Conservation (phyloP, 2,888 invertebrate genomes). For the Odontothrips loti region DNA sequence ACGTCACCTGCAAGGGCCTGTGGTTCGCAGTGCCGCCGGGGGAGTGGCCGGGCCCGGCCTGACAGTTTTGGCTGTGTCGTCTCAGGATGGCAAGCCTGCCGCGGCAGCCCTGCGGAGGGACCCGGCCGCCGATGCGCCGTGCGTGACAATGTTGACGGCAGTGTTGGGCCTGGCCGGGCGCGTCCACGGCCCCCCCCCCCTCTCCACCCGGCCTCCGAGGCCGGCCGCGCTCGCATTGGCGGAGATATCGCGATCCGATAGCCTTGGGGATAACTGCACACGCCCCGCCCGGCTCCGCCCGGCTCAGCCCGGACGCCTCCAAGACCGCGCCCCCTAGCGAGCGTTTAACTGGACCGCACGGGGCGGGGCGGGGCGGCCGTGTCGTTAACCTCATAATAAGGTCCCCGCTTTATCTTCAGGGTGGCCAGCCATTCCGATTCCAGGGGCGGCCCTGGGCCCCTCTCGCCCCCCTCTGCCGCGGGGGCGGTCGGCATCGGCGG, state of each 20-base stretch:
- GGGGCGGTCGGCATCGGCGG: too few species aligned
- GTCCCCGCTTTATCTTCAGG: slow-evolving; percentile 7
- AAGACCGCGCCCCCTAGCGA: neutral
- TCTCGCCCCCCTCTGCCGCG: neutral
- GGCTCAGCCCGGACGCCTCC: neutral
- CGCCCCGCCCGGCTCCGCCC: too few species aligned
- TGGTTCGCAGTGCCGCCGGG: neutral
- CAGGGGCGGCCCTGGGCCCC: neutral
- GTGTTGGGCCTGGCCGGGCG: neutral
- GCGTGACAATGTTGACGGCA: too few species aligned
- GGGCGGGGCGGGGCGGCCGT: neutral
- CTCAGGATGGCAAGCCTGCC: neutral
- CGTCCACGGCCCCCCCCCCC: neutral
- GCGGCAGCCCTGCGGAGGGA: neutral
- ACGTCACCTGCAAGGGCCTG: slow-evolving; percentile 8
- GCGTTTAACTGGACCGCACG: neutral
- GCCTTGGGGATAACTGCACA: neutral
- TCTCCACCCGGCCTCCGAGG: neutral
- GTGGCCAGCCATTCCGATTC: slow-evolving; percentile 2
- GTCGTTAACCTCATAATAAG: slow-evolving; percentile 25
- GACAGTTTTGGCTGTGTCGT: too few species aligned
- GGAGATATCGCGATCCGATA: neutral
- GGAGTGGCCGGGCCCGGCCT: neutral
- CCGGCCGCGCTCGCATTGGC: neutral
- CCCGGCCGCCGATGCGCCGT: too few species aligned